A percentile compares a stretch with the other conserved stretches of the same genome.
These are phyloP conservation scores for Nothobranchius kuhntae DNA, from an alignment of 2,113 vertebrate genomes.

Conservation along the genomic window DNA sequence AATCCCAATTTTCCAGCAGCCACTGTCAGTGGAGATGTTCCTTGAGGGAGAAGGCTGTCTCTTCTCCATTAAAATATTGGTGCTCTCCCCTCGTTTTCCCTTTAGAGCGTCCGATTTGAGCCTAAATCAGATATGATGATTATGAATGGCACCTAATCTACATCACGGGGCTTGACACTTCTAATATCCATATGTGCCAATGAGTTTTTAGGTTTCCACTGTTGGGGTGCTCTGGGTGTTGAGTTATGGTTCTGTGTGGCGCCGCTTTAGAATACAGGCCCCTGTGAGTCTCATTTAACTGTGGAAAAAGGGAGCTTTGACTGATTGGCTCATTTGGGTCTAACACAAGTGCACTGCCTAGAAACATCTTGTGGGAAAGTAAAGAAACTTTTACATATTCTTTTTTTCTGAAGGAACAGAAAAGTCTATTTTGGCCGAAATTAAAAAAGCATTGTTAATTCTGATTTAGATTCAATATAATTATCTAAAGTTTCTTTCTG, in stretches of 20 bases:
- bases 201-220: constrained; percentile 72
- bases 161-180: constrained; percentile 76
- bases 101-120: constrained; percentile 53
- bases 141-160: constrained; percentile 78
- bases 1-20: constrained; percentile 83
- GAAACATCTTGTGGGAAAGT: constrained; percentile 52
- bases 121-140: constrained; percentile 80
- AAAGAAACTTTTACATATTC: constrained; percentile 41
- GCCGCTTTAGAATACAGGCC: constrained; percentile 39
- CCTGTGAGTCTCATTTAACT: constrained; percentile 72
- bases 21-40: constrained; percentile 80
- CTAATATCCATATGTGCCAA: constrained; percentile 78
- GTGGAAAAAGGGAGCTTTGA: constrained; percentile 55
- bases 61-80: constrained; percentile 77
- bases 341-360: constrained; percentile 51
- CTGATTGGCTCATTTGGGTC: constrained; percentile 67
- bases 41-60: constrained; percentile 81
- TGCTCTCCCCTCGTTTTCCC: constrained; percentile 60
- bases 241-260: constrained; percentile 72
- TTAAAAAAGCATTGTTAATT: background rate
- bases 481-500: too few relatives aligned
- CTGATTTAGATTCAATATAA: constrained; percentile 10
- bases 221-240: constrained; percentile 64
- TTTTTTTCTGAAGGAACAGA: background rate
- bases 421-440: background rate